Evolutionary conservation across 2,888 invertebrate species (phyloP), one percentile per base, ranked within the genome.

Genomic region (Seira ritae): DNA sequence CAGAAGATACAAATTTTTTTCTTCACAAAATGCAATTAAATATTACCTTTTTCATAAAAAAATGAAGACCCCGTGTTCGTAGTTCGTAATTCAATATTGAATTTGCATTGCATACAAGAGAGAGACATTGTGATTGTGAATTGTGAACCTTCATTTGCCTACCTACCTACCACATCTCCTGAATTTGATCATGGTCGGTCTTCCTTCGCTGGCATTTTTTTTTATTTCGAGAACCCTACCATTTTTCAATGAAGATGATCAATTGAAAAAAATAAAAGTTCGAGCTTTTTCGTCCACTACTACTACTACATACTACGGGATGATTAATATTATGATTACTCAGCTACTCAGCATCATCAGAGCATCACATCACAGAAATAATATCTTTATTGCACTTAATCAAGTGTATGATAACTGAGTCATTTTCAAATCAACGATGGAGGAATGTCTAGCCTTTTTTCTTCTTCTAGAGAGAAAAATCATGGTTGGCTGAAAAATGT

Each of bases 381-480:
- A 74, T 80, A 70, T 80, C 75, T 80, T 75, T 69, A 74, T 74
- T 69, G 50, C 12, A 67, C 60, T 75, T 75, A 80, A 75, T 80
- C 80, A 80, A 50, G 70, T 68, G 74, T 24, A 80, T 67, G 68
- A 68, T 31, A 31, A 55, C 23, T 24, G 68, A 22, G 20, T 62
- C n/a, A 62, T 22, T 62, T 22, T 62, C 62, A 62, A 62, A 62
- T 62, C 15, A 62, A 62, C 2, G 2, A 31, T 8, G 3, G 2
- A 31, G 4, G 62, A 62, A 20, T 62, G 20, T 22, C n/a, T n/a
- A n/a, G 50, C 50, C 6, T 50, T 2, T 50, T 20, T 62, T n/a
- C n/a, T 62, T 62, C 1, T 62, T 62, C 62, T 2, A 20, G 20
- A 62, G 62, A 62, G 12, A 20, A 22, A 50, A 50, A 50, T 50